These are phyloP conservation scores for Melanerpes formicivorus DNA, from an alignment of 2,113 vertebrate genomes.

Conservation along the genomic window DNA sequence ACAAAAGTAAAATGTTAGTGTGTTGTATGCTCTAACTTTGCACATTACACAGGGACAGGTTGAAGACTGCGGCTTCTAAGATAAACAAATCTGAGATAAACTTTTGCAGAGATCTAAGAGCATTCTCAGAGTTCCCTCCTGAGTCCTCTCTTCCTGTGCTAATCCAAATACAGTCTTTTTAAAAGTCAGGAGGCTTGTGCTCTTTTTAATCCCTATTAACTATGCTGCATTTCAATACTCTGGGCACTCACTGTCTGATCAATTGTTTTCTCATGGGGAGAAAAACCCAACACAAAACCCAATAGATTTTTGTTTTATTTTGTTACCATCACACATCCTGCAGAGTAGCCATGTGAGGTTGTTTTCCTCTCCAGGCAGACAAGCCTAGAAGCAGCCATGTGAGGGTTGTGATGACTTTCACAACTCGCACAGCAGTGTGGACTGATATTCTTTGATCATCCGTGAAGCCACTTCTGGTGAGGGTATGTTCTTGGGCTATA, in stretches of 20 bases:
- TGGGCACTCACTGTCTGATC: not conserved
- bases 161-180: not conserved
- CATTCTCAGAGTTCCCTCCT: not conserved
- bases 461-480: not conserved
- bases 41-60: not conserved
- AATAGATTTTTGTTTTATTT: not conserved
- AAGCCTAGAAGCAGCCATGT: not conserved
- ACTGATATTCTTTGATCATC: not conserved
- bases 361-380: not conserved
- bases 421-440: not conserved
- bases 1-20: not conserved
- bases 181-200: not conserved
- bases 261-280: not conserved
- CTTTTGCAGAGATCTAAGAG: not conserved
- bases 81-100: not conserved
- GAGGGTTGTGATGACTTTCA: not conserved
- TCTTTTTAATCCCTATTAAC: not conserved
- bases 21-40: not conserved
- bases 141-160: not conserved
- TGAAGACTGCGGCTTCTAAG: not conserved
- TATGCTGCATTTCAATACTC: not conserved
- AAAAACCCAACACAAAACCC: too few relatives aligned
- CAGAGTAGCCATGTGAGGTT: not conserved
- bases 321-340: not conserved
- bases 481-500: not conserved